A percentile compares a stretch with the other conserved stretches of the same genome.
Evolutionary conservation across 1,140 invertebrate species (phyloP).

Genomic region (Trachelipus rathkii): DNA sequence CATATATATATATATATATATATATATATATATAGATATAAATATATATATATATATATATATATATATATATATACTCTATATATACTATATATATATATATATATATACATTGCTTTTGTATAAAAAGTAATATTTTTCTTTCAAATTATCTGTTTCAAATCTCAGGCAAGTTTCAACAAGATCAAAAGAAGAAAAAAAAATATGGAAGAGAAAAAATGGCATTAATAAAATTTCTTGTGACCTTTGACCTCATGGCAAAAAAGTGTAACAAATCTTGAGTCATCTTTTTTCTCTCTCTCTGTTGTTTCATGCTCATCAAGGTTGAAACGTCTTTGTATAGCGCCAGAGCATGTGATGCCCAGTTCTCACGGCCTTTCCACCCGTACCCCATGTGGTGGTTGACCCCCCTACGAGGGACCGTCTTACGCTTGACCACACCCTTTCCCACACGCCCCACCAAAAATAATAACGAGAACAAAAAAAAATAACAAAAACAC

Average conservation of each 20-base stretch:
- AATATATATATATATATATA: too few relatives aligned
- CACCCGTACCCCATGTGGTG: not conserved
- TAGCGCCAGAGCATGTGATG: not conserved
- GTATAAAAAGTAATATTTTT: too few relatives aligned
- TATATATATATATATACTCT: too few relatives aligned
- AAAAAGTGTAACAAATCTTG: too few relatives aligned
- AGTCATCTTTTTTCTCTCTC: conserved; percentile 1
- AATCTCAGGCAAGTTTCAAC: too few relatives aligned
- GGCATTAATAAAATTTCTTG: not conserved
- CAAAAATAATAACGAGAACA: not conserved
- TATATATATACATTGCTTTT: too few relatives aligned
- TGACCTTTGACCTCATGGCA: not conserved
- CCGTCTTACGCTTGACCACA: not conserved
- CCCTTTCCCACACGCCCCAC: not conserved
- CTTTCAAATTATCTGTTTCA: too few relatives aligned
- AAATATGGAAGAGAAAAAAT: not conserved
- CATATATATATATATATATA: too few relatives aligned
- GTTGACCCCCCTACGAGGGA: not conserved
- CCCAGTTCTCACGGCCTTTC: conserved; percentile 3
- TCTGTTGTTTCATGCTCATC: not conserved
- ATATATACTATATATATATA: too few relatives aligned
- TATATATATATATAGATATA: too few relatives aligned
- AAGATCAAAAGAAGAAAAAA: too few relatives aligned
- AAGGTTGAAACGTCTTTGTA: conserved; percentile 10
- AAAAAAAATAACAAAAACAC: not conserved